Evolutionary conservation across 2,888 invertebrate genomes (phyloP).

Genomic region (Agriopis leucophaearia): DNA sequence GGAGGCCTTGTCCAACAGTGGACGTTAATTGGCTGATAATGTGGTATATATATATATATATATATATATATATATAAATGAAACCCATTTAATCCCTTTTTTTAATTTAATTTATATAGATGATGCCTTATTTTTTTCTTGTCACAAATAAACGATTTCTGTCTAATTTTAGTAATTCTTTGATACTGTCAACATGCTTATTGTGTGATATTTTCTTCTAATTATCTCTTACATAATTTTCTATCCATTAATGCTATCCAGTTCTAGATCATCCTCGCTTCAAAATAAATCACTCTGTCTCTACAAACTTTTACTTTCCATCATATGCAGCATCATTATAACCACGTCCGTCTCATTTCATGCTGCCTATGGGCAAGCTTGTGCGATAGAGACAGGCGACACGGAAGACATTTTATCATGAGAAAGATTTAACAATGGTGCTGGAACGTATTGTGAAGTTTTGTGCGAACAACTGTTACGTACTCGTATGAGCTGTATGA

Average conservation of each 20-base stretch:
- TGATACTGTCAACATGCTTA: too few species aligned
- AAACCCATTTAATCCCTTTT: too few species aligned
- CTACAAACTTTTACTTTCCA: slow-evolving; percentile 46
- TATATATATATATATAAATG: too few species aligned
- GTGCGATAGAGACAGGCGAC: slow-evolving; percentile 54
- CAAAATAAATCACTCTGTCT: slow-evolving; percentile 5
- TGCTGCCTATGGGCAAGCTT: slow-evolving; percentile 45
- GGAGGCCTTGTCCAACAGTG: too few species aligned
- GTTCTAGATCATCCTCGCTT: slow-evolving; percentile 3
- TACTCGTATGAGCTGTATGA: slow-evolving; percentile 10
- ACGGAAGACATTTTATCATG: slow-evolving; percentile 48
- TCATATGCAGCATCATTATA: slow-evolving; percentile 41
- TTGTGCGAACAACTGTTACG: slow-evolving; percentile 33
- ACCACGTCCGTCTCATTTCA: slow-evolving; percentile 51
- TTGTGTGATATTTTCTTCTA: too few species aligned
- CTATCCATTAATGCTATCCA: not conserved
- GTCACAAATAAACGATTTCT: too few species aligned
- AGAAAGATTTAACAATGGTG: slow-evolving; percentile 48
- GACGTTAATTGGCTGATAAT: too few species aligned
- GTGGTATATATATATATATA: too few species aligned
- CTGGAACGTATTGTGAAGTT: slow-evolving; percentile 34
- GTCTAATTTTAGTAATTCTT: too few species aligned
- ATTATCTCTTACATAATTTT: not conserved
- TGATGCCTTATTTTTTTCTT: too few species aligned
- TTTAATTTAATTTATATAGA: too few species aligned